phyloP scores from a whole-genome alignment of 30 jellyfish, hydroid and myxozoan species.

The Aurelia sp. region DNA sequence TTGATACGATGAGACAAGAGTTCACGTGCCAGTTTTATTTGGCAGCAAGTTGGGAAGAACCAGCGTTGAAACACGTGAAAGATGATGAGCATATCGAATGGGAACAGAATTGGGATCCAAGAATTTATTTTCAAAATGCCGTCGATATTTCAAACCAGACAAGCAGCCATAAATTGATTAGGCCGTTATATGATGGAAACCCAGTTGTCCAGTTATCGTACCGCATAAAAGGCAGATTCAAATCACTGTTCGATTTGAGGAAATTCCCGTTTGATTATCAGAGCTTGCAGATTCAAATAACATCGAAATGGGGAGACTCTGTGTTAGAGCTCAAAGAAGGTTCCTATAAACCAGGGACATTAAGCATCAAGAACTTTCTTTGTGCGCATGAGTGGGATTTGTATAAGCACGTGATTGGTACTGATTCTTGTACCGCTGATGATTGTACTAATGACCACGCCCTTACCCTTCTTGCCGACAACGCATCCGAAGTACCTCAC shows the following conservation, averaged over 20 bases:
- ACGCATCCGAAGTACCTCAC: slow-evolving; percentile 15
- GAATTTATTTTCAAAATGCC: slow-evolving; percentile 83
- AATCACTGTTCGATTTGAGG: slow-evolving; percentile 72
- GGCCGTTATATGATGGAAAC: slow-evolving; percentile 54
- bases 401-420: slow-evolving; percentile 62
- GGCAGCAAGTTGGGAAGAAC: slow-evolving; percentile 83
- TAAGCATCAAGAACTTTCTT: slow-evolving; percentile 41
- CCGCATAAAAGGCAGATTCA: slow-evolving; percentile 82
- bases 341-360: slow-evolving; percentile 37
- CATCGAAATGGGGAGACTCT: slow-evolving; percentile 81
- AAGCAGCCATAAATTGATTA: slow-evolving; percentile 25
- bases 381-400: slow-evolving; percentile 79
- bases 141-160: slow-evolving; percentile 61
- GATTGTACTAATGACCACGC: slow-evolving; percentile 58
- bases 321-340: slow-evolving; percentile 66
- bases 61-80: slow-evolving; percentile 12
- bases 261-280: slow-evolving; percentile 84
- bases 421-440: slow-evolving; percentile 54
- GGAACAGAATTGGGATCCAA: slow-evolving; percentile 85
- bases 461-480: background rate
- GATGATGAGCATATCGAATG: slow-evolving; percentile 47
- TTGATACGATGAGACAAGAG: slow-evolving; percentile 82
- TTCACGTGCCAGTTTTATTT: slow-evolving; percentile 73
- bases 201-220: slow-evolving; percentile 79
- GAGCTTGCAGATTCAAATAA: slow-evolving; percentile 61